These are phyloP conservation scores for Watsonalla binaria DNA, from an alignment of 2,888 invertebrate genomes.

Conservation along the genomic window DNA sequence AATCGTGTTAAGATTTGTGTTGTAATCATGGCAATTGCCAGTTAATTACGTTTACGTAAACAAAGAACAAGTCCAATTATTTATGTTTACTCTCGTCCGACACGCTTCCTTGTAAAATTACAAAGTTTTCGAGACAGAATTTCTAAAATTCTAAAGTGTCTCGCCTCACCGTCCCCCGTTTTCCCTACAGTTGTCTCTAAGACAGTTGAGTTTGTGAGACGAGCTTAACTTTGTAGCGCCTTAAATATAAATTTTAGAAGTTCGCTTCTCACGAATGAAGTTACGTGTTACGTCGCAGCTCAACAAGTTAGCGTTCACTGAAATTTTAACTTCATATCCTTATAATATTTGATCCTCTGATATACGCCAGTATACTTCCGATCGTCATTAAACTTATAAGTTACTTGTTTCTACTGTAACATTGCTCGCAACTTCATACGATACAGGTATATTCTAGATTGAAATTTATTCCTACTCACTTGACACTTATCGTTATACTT, in stretches of 20 bases:
- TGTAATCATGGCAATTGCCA: slow-evolving; percentile 12
- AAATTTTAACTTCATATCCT: slow-evolving; percentile 47
- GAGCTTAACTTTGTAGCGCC: slow-evolving; percentile 65
- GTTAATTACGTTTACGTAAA: slow-evolving; percentile 10
- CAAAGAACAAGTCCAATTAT: slow-evolving; percentile 39
- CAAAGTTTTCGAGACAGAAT: slow-evolving; percentile 63
- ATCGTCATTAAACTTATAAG: not conserved
- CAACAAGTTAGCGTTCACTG: slow-evolving; percentile 58
- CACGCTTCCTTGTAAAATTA: slow-evolving; percentile 46
- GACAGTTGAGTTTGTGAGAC: slow-evolving; percentile 55
- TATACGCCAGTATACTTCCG: not conserved
- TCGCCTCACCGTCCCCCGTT: slow-evolving; percentile 40
- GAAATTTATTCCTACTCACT: too few relatives aligned
- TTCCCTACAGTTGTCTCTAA: slow-evolving; percentile 52
- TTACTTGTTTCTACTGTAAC: not conserved
- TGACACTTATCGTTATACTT: too few relatives aligned
- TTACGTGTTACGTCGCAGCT: slow-evolving; percentile 57
- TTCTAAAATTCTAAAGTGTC: slow-evolving; percentile 73
- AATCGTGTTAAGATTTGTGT: slow-evolving; percentile 7
- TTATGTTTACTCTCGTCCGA: slow-evolving; percentile 55
- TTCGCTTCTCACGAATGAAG: slow-evolving; percentile 57
- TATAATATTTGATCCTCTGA: slow-evolving; percentile 25
- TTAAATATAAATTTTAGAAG: slow-evolving; percentile 73
- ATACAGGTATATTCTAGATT: too few relatives aligned
- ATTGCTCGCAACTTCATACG: too few relatives aligned